Evolutionary conservation across 2,797 vertebrate genomes (phyloP), one percentile per base, ranked within the genome.

Genomic region (Gallinago nigripennis): DNA sequence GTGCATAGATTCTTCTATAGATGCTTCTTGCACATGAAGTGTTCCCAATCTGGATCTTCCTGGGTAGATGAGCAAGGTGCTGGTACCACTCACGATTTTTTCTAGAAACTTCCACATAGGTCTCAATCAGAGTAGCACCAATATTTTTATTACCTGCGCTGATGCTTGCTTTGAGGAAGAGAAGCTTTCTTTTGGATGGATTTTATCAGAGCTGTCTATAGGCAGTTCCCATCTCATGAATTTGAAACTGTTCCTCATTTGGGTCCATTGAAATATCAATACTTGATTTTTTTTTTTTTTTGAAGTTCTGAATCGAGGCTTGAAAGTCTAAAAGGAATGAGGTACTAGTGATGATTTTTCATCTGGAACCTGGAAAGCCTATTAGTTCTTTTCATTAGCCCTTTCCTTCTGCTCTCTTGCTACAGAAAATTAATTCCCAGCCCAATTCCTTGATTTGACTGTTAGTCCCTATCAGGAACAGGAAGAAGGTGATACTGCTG

Each of bases 81-180:
- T 39, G 41, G 14, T 18, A 9, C 6, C 11, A 6, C 16, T 69
- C 0, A 4, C 2, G 1, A 2, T 12, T 21, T 73, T 46, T 27
- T 33, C 66, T 33, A 33, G 20, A 20, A 33, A 27, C 21, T 93
- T 68, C 58, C 9, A 8, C 8, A 2, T 17, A 2, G 48, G 4
- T 37, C 27, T 25, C n/a, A 61, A 64, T 24, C 11, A 20, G 48
- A 28, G 35, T 10, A 82, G 56, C 37, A 43, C 4, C n/a, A 30
- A 3, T 27, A 5, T 64, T 86, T 18, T 11, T 31, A 1, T 31
- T 31, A 1, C 12, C 13, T 88, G 30, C 6, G 3, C 3, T 41
- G 23, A 7, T 63, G 13, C 19, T 60, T 66, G 30, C 1, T 37
- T 89, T 13, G 27, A 64, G 53, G 31, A 71, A 64, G 50, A 63